Base-by-base conservation (phyloP, 2,888 invertebrate species). In the Philhelius pedissequus region DNA sequence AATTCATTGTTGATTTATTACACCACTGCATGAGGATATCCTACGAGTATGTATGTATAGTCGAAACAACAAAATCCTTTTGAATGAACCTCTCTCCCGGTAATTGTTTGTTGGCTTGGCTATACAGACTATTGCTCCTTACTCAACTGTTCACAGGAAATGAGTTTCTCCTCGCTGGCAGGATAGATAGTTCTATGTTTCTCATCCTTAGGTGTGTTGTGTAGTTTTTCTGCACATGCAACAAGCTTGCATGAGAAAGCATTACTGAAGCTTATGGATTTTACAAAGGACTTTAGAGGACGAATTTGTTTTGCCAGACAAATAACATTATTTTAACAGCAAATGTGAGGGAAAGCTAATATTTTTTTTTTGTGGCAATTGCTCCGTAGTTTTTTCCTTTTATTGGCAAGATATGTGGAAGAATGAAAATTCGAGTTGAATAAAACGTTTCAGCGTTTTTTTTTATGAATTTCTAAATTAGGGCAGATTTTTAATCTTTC, bases 71-170 rank as follows among this genome's bases (percentile, higher is more conserved):
- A 54, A 43, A 58, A 80, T 76, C 80, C 38, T 45, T 54, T 40
- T 75, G 43, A 30, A 56, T 35, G 20, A 74, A 48, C 3, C 22
- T 69, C 40, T 54, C 9, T 64, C 7, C 43, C 45, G 74, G 3
- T 35, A 50, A 52, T 70, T 30, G 20, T 54, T 40, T 78, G 66
- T 38, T 58, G 40, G 76, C 58, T 9, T 15, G 3, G 13, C 20
- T 30, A n/a, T n/a, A 56, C 68, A 82, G 48, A 62, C 73, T 79
- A 64, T 79, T 70, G 54, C 70, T 60, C 35, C 60, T 60, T 68
- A 54, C 71, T 84, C 84, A 56, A 80, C 75, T 22, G 84, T 80
- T 60, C 84, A 76, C 58, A 60, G 75, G 75, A 84, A 80, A 84
- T 80, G 80, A 71, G 68, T 71, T 84, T 68, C 66, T 80, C 68